phyloP scores from a whole-genome alignment of 1,140 invertebrate species.

The Paraescarpia echinospica region DNA sequence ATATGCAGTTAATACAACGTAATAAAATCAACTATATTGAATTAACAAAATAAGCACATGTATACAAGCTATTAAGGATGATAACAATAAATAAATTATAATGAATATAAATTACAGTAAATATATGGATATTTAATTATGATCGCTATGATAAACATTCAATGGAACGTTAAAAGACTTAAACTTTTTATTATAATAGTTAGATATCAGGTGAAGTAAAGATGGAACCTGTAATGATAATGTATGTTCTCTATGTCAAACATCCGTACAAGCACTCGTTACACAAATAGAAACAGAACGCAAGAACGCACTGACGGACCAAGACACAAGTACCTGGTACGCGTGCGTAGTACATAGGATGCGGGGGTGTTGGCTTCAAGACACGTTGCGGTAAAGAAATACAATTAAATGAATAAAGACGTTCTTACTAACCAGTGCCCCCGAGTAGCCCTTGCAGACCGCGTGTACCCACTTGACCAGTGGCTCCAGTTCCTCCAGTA shows the following conservation, averaged over 20 bases:
- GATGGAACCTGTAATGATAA: background rate
- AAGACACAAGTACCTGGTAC: background rate
- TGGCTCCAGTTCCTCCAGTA: conserved; percentile 9
- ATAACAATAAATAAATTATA: too few species aligned
- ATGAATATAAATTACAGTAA: too few species aligned
- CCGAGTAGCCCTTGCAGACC: conserved; percentile 15
- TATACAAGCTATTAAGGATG: too few species aligned
- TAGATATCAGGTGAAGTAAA: background rate
- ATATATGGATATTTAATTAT: background rate
- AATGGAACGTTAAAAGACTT: background rate
- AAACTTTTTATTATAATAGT: too few species aligned
- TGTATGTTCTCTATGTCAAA: background rate
- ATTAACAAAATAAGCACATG: too few species aligned
- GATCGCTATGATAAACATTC: background rate
- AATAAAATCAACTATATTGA: too few species aligned
- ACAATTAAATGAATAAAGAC: background rate
- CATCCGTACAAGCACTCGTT: background rate
- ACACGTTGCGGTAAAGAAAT: background rate
- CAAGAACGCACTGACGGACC: background rate
- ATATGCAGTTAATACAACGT: too few species aligned
- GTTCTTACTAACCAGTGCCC: conserved; percentile 11
- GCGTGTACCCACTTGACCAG: background rate
- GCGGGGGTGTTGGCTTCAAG: background rate
- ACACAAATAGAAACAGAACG: background rate
- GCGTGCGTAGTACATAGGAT: background rate